Evolutionary conservation across 2,113 vertebrate genomes (phyloP), one percentile per base, ranked within the genome.

Genomic region (Perca fluviatilis): DNA sequence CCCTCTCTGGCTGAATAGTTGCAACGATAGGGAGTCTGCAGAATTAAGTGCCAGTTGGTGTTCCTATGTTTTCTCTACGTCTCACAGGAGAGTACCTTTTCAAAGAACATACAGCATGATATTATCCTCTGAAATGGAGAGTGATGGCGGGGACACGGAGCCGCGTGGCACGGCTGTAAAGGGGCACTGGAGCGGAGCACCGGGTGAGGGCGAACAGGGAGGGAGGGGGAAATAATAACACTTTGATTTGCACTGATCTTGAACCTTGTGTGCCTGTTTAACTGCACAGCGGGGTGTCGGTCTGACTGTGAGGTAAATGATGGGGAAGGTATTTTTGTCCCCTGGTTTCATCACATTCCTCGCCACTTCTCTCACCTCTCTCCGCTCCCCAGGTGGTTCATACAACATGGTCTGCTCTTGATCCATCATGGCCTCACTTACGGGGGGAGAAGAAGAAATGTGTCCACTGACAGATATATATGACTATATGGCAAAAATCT

Each of bases 41-140:
- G 96, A 96, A 97, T 97, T 97, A 98, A 99, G 98, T 98, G 96
- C 96, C 97, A 97, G 97, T 98, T 98, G 97, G 96, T 97, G 96
- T 97, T 98, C 95, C 94, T 93, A 95, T 98, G 97, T 98, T 98
- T 98, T 97, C 92, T 95, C 96, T 96, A 94, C 93, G 90, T 96
- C 96, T 97, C 97, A 91, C 95, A 89, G 95, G 97, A 97, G 96
- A 95, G 94, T 95, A 94, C 91, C 90, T 95, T 88, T 97, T 97
- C 96, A 97, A 97, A 97, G 96, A 95, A 96, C 93, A 90, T 94
- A 80, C 96, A 96, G 95, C 94, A 13, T 94, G 96, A 95, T 94
- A 92, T 93, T 95, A 96, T 96, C 95, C 96, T 94, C 94, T 85
- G 92, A 96, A 90, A 92, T 92, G 91, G 16, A 53, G 84, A 92